These are phyloP conservation scores for Asteroscopus sphinx DNA, from an alignment of 2,888 invertebrate genomes.

Conservation along the genomic window DNA sequence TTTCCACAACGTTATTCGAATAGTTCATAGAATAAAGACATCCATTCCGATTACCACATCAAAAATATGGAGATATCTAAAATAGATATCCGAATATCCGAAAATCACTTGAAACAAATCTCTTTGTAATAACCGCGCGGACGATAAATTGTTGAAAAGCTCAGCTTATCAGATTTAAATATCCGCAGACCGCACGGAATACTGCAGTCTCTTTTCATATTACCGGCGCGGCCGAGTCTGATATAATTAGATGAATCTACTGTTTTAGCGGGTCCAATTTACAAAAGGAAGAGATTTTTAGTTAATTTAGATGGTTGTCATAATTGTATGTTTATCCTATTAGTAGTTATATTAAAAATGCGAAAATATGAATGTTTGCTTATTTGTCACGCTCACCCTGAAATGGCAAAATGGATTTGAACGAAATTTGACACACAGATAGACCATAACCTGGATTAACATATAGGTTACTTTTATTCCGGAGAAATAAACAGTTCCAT, in stretches of 20 bases:
- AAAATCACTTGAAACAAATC: conserved; percentile 48
- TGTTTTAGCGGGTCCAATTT: conserved; percentile 28
- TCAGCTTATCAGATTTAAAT: conserved; percentile 59
- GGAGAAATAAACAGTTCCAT: no score
- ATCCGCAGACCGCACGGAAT: conserved; percentile 49
- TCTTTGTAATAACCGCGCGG: conserved; percentile 48
- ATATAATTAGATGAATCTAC: conserved; percentile 69
- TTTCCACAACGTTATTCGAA: conserved; percentile 11
- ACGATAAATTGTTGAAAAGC: conserved; percentile 53
- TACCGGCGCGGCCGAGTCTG: conserved; percentile 60
- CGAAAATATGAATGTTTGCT: no score
- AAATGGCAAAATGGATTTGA: no score
- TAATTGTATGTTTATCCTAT: no score
- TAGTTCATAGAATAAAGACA: conserved; percentile 28
- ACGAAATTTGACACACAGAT: no score
- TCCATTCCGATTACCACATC: conserved; percentile 24
- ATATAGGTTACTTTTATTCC: no score
- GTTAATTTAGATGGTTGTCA: neutral
- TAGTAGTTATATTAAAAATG: no score
- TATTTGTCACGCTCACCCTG: no score
- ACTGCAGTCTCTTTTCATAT: conserved; percentile 68
- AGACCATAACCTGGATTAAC: no score
- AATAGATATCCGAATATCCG: conserved; percentile 31
- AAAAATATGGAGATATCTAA: conserved; percentile 42
- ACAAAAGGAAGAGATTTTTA: neutral